phyloP scores from a whole-genome alignment of 2,888 invertebrate genomes.

The Ferrisia virgata region DNA sequence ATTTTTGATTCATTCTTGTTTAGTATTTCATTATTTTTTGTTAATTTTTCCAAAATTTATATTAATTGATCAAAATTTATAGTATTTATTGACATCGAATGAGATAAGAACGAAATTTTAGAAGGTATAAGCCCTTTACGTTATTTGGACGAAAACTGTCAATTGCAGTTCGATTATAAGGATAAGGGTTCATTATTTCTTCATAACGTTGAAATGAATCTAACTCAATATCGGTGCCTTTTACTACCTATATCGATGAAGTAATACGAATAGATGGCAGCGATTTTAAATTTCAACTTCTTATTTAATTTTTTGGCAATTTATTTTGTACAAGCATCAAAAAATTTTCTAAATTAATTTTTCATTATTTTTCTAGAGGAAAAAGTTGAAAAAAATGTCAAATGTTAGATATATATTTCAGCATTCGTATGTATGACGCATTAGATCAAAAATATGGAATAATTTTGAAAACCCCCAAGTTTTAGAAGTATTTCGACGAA shows the following conservation, averaged over 20 bases:
- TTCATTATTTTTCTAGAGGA: background rate
- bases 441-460: conserved; percentile 23
- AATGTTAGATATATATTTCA: background rate
- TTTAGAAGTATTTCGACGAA: background rate
- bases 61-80: background rate
- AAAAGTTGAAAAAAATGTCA: background rate
- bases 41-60: too few relatives aligned
- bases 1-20: background rate
- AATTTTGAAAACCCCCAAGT: conserved; percentile 29
- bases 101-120: background rate
- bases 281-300: background rate
- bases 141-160: background rate
- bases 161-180: background rate
- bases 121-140: background rate
- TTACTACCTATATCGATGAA: background rate
- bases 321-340: background rate
- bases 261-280: background rate
- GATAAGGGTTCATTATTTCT: background rate
- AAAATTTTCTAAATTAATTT: background rate
- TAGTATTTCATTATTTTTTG: too few relatives aligned
- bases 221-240: background rate
- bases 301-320: background rate
- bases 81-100: too few relatives aligned
- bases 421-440: background rate
- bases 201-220: background rate